A percentile compares a stretch with the other conserved stretches of the same genome.
Conservation (phyloP, 2,797 vertebrate species). For the Poeciliopsis gracilis region DNA sequence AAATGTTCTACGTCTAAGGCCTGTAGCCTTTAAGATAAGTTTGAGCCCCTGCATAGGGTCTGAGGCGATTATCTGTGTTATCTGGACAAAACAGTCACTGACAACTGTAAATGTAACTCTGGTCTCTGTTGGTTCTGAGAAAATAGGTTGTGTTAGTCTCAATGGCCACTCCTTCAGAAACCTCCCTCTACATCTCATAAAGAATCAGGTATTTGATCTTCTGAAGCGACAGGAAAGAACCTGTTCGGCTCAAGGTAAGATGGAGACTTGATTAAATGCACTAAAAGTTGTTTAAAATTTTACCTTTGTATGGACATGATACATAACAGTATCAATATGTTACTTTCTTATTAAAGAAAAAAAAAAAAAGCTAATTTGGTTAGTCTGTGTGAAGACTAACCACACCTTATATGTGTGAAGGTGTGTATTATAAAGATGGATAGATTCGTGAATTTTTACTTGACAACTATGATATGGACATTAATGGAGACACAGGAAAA, state of each 20-base stretch:
- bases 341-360: neutral
- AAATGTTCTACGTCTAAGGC: neutral
- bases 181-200: neutral
- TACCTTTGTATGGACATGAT: neutral
- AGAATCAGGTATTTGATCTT: neutral
- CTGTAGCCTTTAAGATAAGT: neutral
- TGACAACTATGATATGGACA: neutral
- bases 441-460: neutral
- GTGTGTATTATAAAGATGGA: neutral
- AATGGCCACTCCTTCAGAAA: slow-evolving; percentile 55
- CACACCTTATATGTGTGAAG: too few species aligned
- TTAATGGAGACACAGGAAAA: neutral
- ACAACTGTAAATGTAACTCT: neutral
- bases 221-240: slow-evolving; percentile 3
- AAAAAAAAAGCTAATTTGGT: neutral
- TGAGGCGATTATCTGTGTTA: slow-evolving; percentile 27
- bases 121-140: slow-evolving; percentile 22
- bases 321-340: neutral
- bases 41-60: neutral
- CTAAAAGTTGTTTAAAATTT: neutral
- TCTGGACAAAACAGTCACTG: slow-evolving; percentile 2
- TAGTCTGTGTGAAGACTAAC: neutral
- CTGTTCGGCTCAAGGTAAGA: slow-evolving; percentile 17
- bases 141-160: slow-evolving; percentile 37
- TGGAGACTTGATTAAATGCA: neutral